phyloP scores from a whole-genome alignment of 2,113 vertebrate species.

The Pongo abelii region DNA sequence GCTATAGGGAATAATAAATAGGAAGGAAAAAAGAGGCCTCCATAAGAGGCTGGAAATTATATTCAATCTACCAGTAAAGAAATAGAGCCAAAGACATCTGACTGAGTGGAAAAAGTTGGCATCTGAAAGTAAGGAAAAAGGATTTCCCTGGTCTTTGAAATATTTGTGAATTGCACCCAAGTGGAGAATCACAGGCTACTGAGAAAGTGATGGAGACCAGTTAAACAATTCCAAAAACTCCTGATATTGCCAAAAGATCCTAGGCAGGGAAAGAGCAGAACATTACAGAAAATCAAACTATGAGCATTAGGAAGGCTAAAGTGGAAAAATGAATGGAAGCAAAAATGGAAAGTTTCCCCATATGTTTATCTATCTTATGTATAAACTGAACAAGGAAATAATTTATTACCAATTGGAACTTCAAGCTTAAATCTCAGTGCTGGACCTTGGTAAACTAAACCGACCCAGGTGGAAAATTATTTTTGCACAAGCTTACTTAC shows the following conservation, averaged over 20 bases:
- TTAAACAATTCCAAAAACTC: background rate
- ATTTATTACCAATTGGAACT: background rate
- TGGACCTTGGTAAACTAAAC: background rate
- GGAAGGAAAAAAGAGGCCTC: background rate
- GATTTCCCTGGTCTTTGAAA: background rate
- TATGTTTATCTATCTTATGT: background rate
- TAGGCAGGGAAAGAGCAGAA: background rate
- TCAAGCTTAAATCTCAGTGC: background rate
- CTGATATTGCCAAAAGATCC: background rate
- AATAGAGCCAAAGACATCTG: background rate
- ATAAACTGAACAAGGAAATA: background rate
- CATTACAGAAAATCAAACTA: background rate
- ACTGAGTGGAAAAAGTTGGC: background rate
- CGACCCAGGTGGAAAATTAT: background rate
- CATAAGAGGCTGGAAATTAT: background rate
- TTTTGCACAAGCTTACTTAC: background rate
- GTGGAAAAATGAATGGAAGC: background rate
- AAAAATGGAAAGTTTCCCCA: background rate
- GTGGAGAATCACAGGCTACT: background rate
- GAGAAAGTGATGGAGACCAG: background rate
- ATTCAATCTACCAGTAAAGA: background rate
- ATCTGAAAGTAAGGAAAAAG: background rate
- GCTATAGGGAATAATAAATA: background rate
- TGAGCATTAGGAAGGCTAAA: background rate
- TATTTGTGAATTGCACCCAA: background rate